These are phyloP conservation scores for Simalia tracyae DNA, from an alignment of 2,797 vertebrate genomes.

Conservation along the genomic window DNA sequence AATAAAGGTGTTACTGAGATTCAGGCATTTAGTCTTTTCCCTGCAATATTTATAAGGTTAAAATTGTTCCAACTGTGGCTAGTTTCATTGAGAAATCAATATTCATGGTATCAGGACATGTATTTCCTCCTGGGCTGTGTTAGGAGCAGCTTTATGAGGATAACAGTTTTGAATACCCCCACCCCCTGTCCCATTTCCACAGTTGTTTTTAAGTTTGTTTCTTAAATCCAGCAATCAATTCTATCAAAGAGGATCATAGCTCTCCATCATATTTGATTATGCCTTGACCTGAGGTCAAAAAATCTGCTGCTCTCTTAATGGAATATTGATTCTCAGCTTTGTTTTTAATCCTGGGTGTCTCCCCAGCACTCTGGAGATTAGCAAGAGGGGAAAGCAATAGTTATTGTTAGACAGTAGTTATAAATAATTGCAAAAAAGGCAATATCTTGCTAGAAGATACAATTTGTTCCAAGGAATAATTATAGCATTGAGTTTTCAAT, in stretches of 20 bases:
- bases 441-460: not conserved
- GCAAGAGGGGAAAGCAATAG: not conserved
- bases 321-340: not conserved
- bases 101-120: not conserved
- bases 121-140: not conserved
- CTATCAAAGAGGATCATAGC: not conserved
- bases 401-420: not conserved
- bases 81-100: not conserved
- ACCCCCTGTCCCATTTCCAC: not conserved
- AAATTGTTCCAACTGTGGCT: not conserved
- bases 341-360: not conserved
- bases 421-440: not conserved
- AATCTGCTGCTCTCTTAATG: not conserved
- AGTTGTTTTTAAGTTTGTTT: not conserved
- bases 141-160: not conserved
- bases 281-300: not conserved
- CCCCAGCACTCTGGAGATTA: not conserved
- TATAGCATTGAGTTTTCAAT: not conserved
- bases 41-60: not conserved
- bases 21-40: not conserved
- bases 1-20: not conserved
- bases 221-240: not conserved
- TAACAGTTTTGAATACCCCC: not conserved
- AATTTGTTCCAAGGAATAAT: not conserved
- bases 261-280: not conserved